Base-by-base conservation (phyloP, 2,888 invertebrate species). In the Melieria crassipennis region DNA sequence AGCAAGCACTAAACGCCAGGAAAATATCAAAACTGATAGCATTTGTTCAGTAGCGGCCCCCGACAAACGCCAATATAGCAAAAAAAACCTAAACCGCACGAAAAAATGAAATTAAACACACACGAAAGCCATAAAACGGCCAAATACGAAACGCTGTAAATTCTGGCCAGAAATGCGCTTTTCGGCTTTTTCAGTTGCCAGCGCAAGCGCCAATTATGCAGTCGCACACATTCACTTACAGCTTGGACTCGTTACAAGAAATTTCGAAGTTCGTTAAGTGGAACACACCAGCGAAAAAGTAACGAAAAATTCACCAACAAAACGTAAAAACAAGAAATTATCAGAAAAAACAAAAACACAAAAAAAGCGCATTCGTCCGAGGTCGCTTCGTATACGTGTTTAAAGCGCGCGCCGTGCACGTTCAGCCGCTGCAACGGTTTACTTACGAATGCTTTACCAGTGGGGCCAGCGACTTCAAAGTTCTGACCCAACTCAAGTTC, bases 341-440 rank as follows among this genome's bases (percentile, higher is more conserved):
- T 16, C 46, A 67, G 57, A 2, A 50, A 63, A 69, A 60, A 30
- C 30, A 30, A 3, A 30, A 30, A 30, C 30, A 30, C 30, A 30
- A 10, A 60, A 55, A 64, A 73, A 70, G 65, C 73, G 74, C 75
- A 57, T 75, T 70, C 75, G 65, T 62, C 72, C 61, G 43, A 61
- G 61, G 42, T 45, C n/a, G 16, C 43, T 60, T 60, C 1, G 13
- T 42, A 13, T 3, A 11, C 10, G 43, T 11, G 7, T 10, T 13
- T 5, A n/a, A 65, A 65, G 43, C 55, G 11, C 46, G 75, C 77
- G 76, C 69, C 62, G 66, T 63, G 55, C 72, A 77, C 78, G 74
- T 77, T 73, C 70, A 73, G 75, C 63, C 79, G 75, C 72, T 78
- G 79, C 82, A 80, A 81, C 79, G 79, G 77, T 79, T 79, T 69